Evolutionary conservation across 2,888 invertebrate genomes (phyloP).

Genomic region (Dichetophora obliterata): DNA sequence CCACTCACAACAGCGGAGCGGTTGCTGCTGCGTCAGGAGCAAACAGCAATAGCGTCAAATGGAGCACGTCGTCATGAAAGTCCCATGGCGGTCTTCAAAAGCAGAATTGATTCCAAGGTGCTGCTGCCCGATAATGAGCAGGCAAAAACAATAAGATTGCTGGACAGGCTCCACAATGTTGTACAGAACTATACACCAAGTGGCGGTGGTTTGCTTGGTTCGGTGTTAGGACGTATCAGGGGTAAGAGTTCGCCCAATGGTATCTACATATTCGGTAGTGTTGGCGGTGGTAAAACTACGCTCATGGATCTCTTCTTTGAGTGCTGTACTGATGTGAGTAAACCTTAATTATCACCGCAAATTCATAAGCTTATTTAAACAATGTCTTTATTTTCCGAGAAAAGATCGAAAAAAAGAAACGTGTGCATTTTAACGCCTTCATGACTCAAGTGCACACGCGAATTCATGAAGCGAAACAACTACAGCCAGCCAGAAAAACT

Average conservation of each 20-base stretch:
- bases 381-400: constrained; percentile 29
- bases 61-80: constrained; percentile 48
- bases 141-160: constrained; percentile 75
- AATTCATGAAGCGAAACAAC: constrained; percentile 86
- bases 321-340: constrained; percentile 73
- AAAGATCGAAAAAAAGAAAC: constrained; percentile 79
- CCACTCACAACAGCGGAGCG: constrained; percentile 13
- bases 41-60: constrained; percentile 27
- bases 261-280: constrained; percentile 90
- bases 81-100: constrained; percentile 73
- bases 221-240: constrained; percentile 46
- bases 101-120: constrained; percentile 74
- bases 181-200: constrained; percentile 63
- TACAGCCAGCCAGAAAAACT: constrained; percentile 70
- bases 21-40: constrained; percentile 41
- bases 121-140: constrained; percentile 81
- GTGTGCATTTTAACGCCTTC: constrained; percentile 97
- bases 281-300: constrained; percentile 98
- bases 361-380: background rate
- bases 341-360: background rate
- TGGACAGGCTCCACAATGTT: constrained; percentile 77
- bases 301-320: constrained; percentile 98
- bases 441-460: constrained; percentile 95
- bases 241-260: constrained; percentile 71
- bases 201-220: constrained; percentile 50